Conservation (phyloP, 2,888 invertebrate genomes). For the Spilarctia lutea region DNA sequence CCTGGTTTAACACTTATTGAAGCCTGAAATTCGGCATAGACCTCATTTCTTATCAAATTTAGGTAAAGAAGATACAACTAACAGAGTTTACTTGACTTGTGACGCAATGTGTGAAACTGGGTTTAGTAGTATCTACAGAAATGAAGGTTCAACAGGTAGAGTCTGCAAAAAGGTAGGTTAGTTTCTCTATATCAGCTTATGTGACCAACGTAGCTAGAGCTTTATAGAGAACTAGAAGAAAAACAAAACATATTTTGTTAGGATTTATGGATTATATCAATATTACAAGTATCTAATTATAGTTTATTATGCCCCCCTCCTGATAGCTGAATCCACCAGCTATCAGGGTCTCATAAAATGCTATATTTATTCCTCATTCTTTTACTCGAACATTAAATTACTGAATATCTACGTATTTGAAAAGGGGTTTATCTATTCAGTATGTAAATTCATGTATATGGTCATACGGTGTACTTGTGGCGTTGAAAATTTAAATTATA, state of each 20-base stretch:
- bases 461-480: constrained; percentile 7
- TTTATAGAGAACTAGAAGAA: not conserved
- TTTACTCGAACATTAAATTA: not conserved
- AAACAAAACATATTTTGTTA: not conserved
- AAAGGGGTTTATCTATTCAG: not conserved
- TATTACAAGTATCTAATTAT: not conserved
- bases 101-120: no score
- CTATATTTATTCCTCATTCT: not conserved
- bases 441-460: constrained; percentile 10
- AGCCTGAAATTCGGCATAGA: not conserved
- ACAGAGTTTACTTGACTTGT: not conserved
- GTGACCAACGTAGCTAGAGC: not conserved
- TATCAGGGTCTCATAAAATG: not conserved
- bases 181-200: not conserved
- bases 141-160: not conserved
- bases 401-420: not conserved
- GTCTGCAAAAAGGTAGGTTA: not conserved
- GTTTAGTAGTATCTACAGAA: not conserved
- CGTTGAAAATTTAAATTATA: constrained; percentile 15
- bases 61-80: not conserved
- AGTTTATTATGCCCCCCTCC: not conserved
- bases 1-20: not conserved
- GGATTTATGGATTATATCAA: not conserved
- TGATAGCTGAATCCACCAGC: not conserved
- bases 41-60: not conserved